A percentile compares a stretch with the other conserved stretches of the same genome.
Evolutionary conservation across 2,888 invertebrate genomes (phyloP).

Genomic region (Bimastos eiseni): DNA sequence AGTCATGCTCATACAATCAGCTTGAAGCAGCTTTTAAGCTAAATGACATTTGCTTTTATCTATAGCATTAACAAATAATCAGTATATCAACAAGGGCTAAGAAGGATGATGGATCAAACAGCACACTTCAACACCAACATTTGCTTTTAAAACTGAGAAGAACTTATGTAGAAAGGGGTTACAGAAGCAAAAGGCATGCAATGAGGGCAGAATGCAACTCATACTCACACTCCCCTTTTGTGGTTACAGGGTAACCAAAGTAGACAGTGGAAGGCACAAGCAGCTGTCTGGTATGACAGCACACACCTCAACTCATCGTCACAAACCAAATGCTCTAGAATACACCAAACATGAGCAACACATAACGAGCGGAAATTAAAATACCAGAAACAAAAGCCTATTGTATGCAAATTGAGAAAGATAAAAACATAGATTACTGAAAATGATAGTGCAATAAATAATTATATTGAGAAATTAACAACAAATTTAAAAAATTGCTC

Average conservation of each 20-base stretch:
- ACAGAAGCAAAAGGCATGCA: not conserved
- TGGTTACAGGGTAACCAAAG: not conserved
- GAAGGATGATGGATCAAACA: not conserved
- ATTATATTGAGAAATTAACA: not conserved
- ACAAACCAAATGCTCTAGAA: conserved; percentile 22
- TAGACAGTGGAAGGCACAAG: conserved; percentile 7
- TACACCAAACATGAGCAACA: not conserved
- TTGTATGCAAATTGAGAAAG: not conserved
- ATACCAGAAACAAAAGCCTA: not conserved
- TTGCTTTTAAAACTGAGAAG: not conserved
- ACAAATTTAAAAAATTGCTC: not conserved
- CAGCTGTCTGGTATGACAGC: conserved; percentile 1
- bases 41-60: too few species aligned
- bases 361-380: not conserved
- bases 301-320: not conserved
- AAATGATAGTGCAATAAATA: not conserved
- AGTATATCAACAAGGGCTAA: not conserved
- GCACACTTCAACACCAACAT: not conserved
- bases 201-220: not conserved
- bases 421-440: too few species aligned
- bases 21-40: not conserved
- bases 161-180: not conserved
- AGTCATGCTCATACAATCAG: not conserved
- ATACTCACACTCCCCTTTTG: conserved; percentile 8
- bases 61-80: not conserved